Evolutionary conservation across 2,888 invertebrate species (phyloP).

Genomic region (Conistra vaccinii): DNA sequence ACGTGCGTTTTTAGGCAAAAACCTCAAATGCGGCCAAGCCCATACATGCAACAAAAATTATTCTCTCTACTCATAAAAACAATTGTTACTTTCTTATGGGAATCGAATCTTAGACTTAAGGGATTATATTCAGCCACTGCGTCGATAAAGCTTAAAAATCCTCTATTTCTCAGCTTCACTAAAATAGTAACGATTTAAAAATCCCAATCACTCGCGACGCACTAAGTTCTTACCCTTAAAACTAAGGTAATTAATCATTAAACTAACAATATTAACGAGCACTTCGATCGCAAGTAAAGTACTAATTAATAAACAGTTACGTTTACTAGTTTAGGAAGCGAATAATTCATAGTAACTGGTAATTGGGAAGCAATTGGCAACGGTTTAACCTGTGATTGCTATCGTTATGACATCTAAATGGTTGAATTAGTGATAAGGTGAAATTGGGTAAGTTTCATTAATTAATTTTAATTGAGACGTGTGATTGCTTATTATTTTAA

Average conservation of each 20-base stretch:
- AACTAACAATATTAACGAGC: slow-evolving; percentile 7
- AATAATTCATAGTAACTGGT: slow-evolving; percentile 74
- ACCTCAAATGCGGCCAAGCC: not conserved
- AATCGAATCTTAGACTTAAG: not conserved
- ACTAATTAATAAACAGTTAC: slow-evolving; percentile 78
- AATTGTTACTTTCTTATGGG: not conserved
- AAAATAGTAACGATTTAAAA: not conserved
- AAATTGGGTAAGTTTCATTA: slow-evolving; percentile 7
- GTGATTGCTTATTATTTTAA: slow-evolving; percentile 29
- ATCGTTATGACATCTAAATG: slow-evolving; percentile 38
- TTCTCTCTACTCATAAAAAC: not conserved
- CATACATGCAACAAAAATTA: not conserved
- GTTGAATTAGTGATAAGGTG: slow-evolving; percentile 25
- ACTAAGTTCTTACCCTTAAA: not conserved
- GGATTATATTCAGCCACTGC: not conserved
- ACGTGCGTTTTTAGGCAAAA: not conserved
- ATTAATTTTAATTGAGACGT: slow-evolving; percentile 28
- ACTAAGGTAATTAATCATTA: slow-evolving; percentile 37
- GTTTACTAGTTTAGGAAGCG: slow-evolving; percentile 68
- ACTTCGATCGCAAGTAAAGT: slow-evolving; percentile 70
- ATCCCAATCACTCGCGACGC: not conserved
- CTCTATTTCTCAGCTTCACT: not conserved
- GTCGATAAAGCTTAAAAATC: not conserved
- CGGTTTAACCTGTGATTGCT: slow-evolving; percentile 43
- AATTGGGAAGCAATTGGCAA: slow-evolving; percentile 45